Evolutionary conservation across 2,888 invertebrate species (phyloP).

Genomic region (Ichneumoninae sp.): DNA sequence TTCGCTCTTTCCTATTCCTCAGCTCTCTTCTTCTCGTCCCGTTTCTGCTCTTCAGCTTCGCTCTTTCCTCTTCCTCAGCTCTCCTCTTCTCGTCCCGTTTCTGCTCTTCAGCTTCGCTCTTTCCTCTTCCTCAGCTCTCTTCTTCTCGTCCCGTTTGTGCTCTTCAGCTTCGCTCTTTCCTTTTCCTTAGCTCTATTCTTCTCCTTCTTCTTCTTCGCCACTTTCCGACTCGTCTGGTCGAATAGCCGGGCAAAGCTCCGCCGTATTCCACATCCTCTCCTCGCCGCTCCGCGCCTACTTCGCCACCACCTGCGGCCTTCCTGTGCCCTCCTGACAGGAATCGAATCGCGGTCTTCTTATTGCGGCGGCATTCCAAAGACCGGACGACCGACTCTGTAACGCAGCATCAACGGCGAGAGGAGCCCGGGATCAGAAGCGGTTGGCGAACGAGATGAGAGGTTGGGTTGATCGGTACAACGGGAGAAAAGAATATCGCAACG

Average conservation of each 20-base stretch:
- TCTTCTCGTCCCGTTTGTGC: too few species aligned
- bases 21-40: too few species aligned
- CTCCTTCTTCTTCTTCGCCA: conserved; percentile 9
- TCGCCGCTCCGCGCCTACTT: conserved; percentile 1
- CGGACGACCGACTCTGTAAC: conserved; percentile 67
- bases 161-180: too few species aligned
- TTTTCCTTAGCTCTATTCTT: too few species aligned
- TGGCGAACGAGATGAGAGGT: conserved; percentile 31
- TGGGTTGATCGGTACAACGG: not conserved
- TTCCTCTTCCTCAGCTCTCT: too few species aligned
- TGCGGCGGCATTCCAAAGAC: conserved; percentile 79
- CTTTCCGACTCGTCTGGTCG: not conserved
- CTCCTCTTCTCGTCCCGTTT: too few species aligned
- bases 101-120: too few species aligned
- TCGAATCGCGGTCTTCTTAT: conserved; percentile 70
- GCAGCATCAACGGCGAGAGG: conserved; percentile 9
- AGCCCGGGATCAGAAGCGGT: conserved; percentile 35
- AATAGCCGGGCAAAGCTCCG: conserved; percentile 22
- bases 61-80: too few species aligned
- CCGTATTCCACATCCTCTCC: conserved; percentile 22
- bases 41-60: too few species aligned
- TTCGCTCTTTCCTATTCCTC: too few species aligned
- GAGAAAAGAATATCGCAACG: conserved; percentile 33
- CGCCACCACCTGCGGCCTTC: conserved; percentile 37
- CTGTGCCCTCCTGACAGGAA: conserved; percentile 67